Base-by-base conservation (phyloP, 2,797 vertebrate genomes). In the Fratercula arctica region DNA sequence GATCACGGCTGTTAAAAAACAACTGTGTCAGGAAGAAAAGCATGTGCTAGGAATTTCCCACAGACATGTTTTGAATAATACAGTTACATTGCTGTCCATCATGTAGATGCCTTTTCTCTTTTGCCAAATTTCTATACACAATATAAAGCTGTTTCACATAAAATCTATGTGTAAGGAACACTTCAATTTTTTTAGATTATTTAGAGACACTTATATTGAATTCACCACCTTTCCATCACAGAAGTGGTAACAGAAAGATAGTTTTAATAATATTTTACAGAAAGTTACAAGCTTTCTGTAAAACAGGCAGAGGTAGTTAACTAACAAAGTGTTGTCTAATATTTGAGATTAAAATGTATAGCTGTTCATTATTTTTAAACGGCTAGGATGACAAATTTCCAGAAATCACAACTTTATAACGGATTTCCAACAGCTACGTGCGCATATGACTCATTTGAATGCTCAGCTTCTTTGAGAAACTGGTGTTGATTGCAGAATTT, bases 1-100 rank as follows among this genome's bases (percentile, higher is more conserved):
- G 66, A 94, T 93, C 89, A 84, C 0, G 69, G 53, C 87, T 91
- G 74, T 72, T 90, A 66, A 84, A 84, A 87, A 94, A 3, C 64
- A 92, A 78, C 78, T 89, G 73, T 89, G 84, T 86, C 89, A 95
- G 91, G 86, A 89, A 81, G 82, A 94, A 93, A 93, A 78, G 61
- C 46, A 86, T 46, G 35, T 70, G 69, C 20, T 81, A 59, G 89
- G 85, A 95, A 95, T 90, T 90, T 84, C 93, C 77, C 69, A 51
- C 61, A 66, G 85, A 83, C 60, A 81, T 91, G 37, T 64, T 91
- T 66, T 78, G 87, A 93, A 86, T 93, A 88, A 54, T 48, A 67
- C 50, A 61, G 60, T 77, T 82, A 45, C 59, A 59, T 15, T 73
- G 33, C 72, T 76, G 28, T 72, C 74, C 48, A 24, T 95, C 69